Evolutionary conservation across 2,888 invertebrate genomes (phyloP).

Genomic region (Nipponacmea schrenckii): DNA sequence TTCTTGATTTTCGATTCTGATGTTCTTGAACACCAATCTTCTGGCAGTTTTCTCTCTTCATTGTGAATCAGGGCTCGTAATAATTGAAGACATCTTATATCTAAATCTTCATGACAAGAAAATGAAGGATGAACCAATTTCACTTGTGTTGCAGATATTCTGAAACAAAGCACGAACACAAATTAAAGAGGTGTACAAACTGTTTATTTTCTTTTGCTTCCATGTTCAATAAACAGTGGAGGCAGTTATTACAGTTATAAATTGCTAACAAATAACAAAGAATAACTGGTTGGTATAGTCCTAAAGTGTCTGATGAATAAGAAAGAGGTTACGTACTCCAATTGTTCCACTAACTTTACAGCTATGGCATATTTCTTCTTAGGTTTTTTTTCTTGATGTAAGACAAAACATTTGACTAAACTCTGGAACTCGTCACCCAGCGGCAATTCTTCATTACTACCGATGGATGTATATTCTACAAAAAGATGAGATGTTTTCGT

Average conservation of each 20-base stretch:
- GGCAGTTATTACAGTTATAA: too few species aligned
- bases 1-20: constrained; percentile 56
- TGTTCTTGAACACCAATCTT: constrained; percentile 58
- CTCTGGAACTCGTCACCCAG: constrained; percentile 67
- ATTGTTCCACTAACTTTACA: constrained; percentile 59
- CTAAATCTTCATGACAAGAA: constrained; percentile 58
- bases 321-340: constrained; percentile 51
- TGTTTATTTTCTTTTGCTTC: background rate
- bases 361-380: constrained; percentile 49
- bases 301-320: too few species aligned
- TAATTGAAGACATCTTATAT: constrained; percentile 65
- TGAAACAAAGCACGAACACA: constrained; percentile 19
- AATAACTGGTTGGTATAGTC: too few species aligned
- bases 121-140: constrained; percentile 36
- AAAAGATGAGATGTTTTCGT: background rate
- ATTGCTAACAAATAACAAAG: too few species aligned
- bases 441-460: constrained; percentile 64
- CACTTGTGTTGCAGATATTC: constrained; percentile 52
- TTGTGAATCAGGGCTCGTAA: constrained; percentile 65
- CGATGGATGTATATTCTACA: constrained; percentile 62
- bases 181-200: background rate
- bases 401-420: constrained; percentile 58
- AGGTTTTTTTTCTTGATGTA: constrained; percentile 56
- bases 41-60: constrained; percentile 64
- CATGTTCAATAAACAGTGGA: too few species aligned